Evolutionary conservation across 2,113 vertebrate species (phyloP).

Genomic region (Micronisus gabar): DNA sequence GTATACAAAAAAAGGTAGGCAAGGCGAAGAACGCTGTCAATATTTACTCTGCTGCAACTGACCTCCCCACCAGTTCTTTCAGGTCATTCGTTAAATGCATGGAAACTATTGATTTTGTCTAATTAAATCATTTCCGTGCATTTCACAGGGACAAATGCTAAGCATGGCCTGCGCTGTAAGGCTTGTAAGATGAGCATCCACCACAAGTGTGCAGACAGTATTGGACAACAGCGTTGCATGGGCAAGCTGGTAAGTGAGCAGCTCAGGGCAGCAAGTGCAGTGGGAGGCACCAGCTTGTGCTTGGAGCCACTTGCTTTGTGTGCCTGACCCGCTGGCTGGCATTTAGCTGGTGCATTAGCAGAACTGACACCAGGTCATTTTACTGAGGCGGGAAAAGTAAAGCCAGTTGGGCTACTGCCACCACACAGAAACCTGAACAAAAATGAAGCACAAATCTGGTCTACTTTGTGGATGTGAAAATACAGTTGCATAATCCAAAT

Average conservation of each 20-base stretch:
- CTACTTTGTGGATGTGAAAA: neutral
- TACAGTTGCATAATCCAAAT: neutral
- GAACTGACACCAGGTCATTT: neutral
- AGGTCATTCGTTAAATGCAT: conserved; percentile 8
- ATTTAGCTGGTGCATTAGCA: neutral
- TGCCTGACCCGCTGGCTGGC: neutral
- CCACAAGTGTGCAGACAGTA: conserved; percentile 90
- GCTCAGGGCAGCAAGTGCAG: neutral
- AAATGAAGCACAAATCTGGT: neutral
- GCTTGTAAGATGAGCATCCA: conserved; percentile 99
- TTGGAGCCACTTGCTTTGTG: neutral
- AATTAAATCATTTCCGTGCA: conserved; percentile 20
- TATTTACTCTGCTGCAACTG: neutral
- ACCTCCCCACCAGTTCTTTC: neutral
- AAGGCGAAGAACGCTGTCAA: neutral
- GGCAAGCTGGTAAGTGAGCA: conserved; percentile 91
- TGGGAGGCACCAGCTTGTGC: neutral
- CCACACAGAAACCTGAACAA: neutral
- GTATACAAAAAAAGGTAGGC: neutral
- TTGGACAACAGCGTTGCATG: conserved; percentile 91
- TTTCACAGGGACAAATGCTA: conserved; percentile 85
- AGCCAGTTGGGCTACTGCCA: neutral
- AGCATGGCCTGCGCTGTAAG: conserved; percentile 95
- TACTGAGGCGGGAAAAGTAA: neutral
- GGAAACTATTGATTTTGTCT: conserved; percentile 58